phyloP scores from a whole-genome alignment of 2,113 vertebrate species.

The Terrapene triunguis region DNA sequence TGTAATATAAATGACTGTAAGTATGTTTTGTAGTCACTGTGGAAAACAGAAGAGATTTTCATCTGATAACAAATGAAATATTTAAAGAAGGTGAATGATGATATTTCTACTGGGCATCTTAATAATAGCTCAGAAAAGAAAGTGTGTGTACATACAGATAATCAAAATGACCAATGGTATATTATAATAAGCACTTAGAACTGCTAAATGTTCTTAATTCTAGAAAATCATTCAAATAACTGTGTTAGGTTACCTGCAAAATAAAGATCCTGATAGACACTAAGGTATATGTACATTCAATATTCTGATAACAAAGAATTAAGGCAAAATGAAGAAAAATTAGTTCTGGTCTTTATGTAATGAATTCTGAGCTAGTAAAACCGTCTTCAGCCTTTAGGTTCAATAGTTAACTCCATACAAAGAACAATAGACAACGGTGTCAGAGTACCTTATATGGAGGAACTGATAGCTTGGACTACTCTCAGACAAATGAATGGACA shows the following conservation, averaged over 20 bases:
- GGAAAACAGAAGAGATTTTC: neutral
- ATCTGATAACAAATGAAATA: neutral
- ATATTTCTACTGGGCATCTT: neutral
- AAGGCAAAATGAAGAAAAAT: neutral
- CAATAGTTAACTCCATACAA: neutral
- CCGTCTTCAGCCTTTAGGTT: neutral
- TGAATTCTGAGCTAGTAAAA: neutral
- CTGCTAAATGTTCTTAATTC: too few species aligned
- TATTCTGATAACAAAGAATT: neutral
- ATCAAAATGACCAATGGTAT: neutral
- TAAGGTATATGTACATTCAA: neutral
- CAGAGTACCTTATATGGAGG: neutral
- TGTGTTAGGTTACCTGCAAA: neutral
- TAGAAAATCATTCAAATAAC: neutral
- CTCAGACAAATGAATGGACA: neutral
- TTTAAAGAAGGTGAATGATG: neutral
- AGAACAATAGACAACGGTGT: neutral
- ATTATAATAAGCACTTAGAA: neutral
- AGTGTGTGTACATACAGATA: neutral
- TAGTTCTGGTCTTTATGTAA: neutral
- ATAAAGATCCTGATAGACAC: neutral
- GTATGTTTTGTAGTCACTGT: neutral
- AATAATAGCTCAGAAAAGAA: neutral
- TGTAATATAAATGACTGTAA: neutral
- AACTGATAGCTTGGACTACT: neutral